phyloP scores from a whole-genome alignment of 2,888 invertebrate species.

The Clanis bilineata region DNA sequence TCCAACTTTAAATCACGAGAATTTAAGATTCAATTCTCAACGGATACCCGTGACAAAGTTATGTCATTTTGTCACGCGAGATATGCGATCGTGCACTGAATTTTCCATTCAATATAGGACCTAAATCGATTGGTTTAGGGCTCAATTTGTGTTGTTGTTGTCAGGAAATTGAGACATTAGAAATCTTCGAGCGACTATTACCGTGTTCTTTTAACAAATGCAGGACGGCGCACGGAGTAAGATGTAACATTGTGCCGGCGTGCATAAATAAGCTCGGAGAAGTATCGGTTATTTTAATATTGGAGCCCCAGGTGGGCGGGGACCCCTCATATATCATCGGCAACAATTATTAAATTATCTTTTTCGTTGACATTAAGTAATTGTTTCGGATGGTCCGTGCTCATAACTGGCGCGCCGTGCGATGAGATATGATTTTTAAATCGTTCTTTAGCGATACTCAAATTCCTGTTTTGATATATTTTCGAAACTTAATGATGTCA shows the following conservation, averaged over 20 bases:
- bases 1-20: slow-evolving; percentile 40
- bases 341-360: slow-evolving; percentile 82
- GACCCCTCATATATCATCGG: slow-evolving; percentile 74
- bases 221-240: slow-evolving; percentile 72
- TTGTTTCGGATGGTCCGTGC: slow-evolving; percentile 66
- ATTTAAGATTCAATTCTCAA: slow-evolving; percentile 45
- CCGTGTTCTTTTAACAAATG: slow-evolving; percentile 81
- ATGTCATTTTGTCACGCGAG: slow-evolving; percentile 43
- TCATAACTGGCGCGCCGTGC: slow-evolving; percentile 60
- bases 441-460: slow-evolving; percentile 52
- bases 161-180: slow-evolving; percentile 79
- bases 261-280: slow-evolving; percentile 72
- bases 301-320: slow-evolving; percentile 73
- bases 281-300: slow-evolving; percentile 77
- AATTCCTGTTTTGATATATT: slow-evolving; percentile 46
- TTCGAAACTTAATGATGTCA: slow-evolving; percentile 1
- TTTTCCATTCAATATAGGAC: slow-evolving; percentile 38
- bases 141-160: slow-evolving; percentile 36
- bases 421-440: slow-evolving; percentile 67
- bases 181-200: slow-evolving; percentile 76
- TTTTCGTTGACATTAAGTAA: slow-evolving; percentile 82
- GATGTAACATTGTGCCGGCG: slow-evolving; percentile 73
- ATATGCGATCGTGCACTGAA: slow-evolving; percentile 53
- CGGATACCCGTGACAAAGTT: slow-evolving; percentile 34
- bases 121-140: slow-evolving; percentile 34